phyloP scores from a whole-genome alignment of 2,113 vertebrate species.

The Grammomys dolichurus region DNA sequence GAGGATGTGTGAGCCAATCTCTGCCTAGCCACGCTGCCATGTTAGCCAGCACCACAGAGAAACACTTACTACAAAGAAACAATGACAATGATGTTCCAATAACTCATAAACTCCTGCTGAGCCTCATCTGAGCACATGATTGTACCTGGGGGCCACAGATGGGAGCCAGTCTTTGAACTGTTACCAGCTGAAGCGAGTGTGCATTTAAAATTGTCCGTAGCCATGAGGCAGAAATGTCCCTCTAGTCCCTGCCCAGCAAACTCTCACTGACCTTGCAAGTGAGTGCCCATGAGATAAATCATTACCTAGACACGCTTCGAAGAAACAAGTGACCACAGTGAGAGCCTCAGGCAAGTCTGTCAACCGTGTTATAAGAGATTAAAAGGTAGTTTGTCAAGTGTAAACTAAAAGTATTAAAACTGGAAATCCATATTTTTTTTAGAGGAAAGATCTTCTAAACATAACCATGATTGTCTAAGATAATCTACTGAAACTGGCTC shows the following conservation, averaged over 20 bases:
- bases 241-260: neutral
- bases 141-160: neutral
- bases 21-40: neutral
- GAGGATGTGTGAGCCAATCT: neutral
- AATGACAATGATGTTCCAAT: neutral
- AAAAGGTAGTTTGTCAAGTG: neutral
- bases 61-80: neutral
- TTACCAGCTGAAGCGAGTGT: neutral
- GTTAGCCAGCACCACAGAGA: neutral
- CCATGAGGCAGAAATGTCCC: neutral
- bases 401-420: constrained; percentile 1
- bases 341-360: neutral
- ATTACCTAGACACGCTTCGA: neutral
- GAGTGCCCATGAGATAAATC: neutral
- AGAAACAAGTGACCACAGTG: neutral
- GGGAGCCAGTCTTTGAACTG: neutral
- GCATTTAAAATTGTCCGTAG: neutral
- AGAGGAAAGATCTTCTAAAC: constrained; percentile 27
- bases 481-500: neutral
- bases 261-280: neutral
- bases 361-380: neutral
- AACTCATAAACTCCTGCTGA: neutral
- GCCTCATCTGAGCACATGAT: neutral
- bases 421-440: neutral
- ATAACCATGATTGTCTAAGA: constrained; percentile 17